These are phyloP conservation scores for Paedocypris sp. DNA, from an alignment of 2,113 vertebrate genomes.

Conservation along the genomic window DNA sequence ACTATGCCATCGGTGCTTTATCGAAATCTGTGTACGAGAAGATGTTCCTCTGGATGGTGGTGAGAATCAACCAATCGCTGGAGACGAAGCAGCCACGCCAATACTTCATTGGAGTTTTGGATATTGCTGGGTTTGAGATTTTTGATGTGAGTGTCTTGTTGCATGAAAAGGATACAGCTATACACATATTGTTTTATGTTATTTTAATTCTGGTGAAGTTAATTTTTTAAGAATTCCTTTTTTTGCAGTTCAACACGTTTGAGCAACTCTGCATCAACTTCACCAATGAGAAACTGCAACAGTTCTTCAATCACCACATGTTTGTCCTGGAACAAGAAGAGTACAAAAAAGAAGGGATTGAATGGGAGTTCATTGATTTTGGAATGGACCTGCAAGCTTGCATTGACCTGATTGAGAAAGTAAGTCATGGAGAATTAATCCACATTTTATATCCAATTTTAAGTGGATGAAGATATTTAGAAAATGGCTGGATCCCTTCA, in stretches of 20 bases:
- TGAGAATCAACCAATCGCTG: conserved; percentile 47
- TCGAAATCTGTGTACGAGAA: conserved; percentile 49
- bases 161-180: too few relatives aligned
- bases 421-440: conserved; percentile 6
- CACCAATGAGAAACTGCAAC: conserved; percentile 63
- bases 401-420: conserved; percentile 65
- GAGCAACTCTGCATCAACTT: conserved; percentile 54
- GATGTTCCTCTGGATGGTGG: conserved; percentile 53
- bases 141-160: conserved; percentile 40
- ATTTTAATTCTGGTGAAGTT: too few relatives aligned
- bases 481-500: too few relatives aligned
- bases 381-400: conserved; percentile 63
- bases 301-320: conserved; percentile 67
- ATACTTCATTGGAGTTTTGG: conserved; percentile 49
- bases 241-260: conserved; percentile 43
- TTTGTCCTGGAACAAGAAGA: conserved; percentile 65
- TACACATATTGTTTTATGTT: too few relatives aligned
- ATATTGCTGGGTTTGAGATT: conserved; percentile 51
- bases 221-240: too few relatives aligned
- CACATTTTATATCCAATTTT: too few relatives aligned
- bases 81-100: conserved; percentile 47
- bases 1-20: conserved; percentile 40
- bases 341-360: conserved; percentile 69
- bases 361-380: conserved; percentile 60
- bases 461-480: too few relatives aligned